Evolutionary conservation across 2,797 vertebrate genomes (phyloP).

Genomic region (Sebastes kiyomatsui): DNA sequence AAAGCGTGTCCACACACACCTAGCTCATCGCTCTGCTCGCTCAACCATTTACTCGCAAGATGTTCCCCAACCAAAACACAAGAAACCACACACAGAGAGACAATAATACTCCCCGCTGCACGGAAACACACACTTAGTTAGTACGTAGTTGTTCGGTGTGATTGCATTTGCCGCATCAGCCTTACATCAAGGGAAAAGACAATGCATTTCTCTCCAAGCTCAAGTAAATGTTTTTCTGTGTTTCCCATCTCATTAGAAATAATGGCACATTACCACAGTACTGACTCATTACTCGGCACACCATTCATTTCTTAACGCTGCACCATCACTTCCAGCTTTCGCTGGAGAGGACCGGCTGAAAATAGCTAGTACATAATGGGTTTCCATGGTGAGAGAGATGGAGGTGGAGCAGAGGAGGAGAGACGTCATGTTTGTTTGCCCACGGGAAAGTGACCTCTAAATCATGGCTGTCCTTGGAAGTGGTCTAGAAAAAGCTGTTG

Average conservation of each 20-base stretch:
- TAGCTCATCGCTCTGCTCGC: constrained; percentile 45
- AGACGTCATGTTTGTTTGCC: constrained; percentile 35
- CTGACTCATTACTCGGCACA: constrained; percentile 30
- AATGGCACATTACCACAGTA: constrained; percentile 36
- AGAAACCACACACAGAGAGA: background rate
- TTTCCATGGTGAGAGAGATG: constrained; percentile 25
- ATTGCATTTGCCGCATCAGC: constrained; percentile 33
- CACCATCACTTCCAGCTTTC: constrained; percentile 8
- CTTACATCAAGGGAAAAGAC: constrained; percentile 25
- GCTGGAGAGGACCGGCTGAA: constrained; percentile 6
- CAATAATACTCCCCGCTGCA: background rate
- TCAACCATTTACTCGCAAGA: constrained; percentile 65
- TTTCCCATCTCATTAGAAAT: constrained; percentile 54
- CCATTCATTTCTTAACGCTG: constrained; percentile 21
- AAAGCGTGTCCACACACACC: constrained; percentile 65
- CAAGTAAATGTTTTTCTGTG: constrained; percentile 24
- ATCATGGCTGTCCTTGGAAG: constrained; percentile 51
- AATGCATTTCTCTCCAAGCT: constrained; percentile 1
- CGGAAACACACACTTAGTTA: background rate
- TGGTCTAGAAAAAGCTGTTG: constrained; percentile 29
- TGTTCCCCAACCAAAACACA: constrained; percentile 53
- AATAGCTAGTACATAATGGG: constrained; percentile 30
- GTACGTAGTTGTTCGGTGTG: constrained; percentile 5
- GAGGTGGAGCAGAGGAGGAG: background rate
- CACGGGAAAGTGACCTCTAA: constrained; percentile 53